Evolutionary conservation across 2,888 invertebrate species (phyloP).

Genomic region (Suillia variegata): DNA sequence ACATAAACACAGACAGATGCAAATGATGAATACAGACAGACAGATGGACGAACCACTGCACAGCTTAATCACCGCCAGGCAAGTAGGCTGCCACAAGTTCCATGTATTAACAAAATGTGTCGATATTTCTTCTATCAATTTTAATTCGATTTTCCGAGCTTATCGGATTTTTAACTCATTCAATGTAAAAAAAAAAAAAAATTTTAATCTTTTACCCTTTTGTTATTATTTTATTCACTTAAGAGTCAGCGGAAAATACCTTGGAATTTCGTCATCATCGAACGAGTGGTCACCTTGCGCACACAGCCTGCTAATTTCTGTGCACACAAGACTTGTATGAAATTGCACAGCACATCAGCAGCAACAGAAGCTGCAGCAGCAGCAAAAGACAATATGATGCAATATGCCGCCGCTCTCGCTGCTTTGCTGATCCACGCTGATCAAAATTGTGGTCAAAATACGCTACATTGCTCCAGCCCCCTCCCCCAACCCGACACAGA

Average conservation of each 20-base stretch:
- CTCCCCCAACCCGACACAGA: background rate
- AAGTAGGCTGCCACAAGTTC: background rate
- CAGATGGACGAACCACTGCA: background rate
- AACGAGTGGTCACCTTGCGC: too few relatives aligned
- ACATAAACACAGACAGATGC: background rate
- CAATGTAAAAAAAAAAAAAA: too few relatives aligned
- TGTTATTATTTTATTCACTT: too few relatives aligned
- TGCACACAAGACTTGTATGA: background rate
- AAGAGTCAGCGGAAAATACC: too few relatives aligned
- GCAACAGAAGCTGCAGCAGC: background rate
- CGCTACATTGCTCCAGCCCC: background rate
- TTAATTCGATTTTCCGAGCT: too few relatives aligned
- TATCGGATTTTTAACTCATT: too few relatives aligned
- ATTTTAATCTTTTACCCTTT: too few relatives aligned
- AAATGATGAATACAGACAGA: conserved; percentile 4
- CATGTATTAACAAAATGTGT: too few relatives aligned
- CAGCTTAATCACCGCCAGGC: conserved; percentile 10
- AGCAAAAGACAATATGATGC: background rate
- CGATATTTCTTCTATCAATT: too few relatives aligned
- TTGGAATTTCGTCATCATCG: too few relatives aligned
- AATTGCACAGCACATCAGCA: conserved; percentile 2
- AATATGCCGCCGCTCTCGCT: too few relatives aligned
- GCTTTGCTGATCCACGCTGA: too few relatives aligned
- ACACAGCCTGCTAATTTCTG: conserved; percentile 6
- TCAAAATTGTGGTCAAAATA: conserved; percentile 13